Evolutionary conservation across 2,888 invertebrate species (phyloP).

Genomic region (Dusona sp.): DNA sequence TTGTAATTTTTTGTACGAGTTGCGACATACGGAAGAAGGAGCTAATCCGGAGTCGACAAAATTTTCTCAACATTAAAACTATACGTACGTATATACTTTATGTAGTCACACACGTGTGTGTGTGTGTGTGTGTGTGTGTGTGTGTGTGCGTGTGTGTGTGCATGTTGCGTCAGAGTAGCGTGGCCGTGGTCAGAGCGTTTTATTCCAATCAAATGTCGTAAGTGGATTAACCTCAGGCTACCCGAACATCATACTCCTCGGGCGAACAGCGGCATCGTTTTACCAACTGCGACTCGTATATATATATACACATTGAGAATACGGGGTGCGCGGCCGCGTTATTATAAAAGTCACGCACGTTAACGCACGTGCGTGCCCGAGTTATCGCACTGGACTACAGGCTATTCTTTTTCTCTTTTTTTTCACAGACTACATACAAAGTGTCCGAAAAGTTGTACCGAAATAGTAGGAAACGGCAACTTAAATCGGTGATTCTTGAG

Average conservation of each 20-base stretch:
- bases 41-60: conserved; percentile 25
- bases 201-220: conserved; percentile 69
- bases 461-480: neutral
- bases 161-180: neutral
- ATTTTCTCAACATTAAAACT: neutral
- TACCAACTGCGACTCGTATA: conserved; percentile 41
- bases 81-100: neutral
- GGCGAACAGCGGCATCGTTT: conserved; percentile 40
- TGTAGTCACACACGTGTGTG: too few species aligned
- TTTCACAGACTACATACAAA: neutral
- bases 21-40: neutral
- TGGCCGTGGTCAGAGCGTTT: conserved; percentile 52
- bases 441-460: neutral
- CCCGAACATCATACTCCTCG: conserved; percentile 60
- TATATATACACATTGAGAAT: conserved; percentile 12
- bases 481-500: neutral
- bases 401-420: conserved; percentile 11
- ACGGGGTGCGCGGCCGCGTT: conserved; percentile 53
- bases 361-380: conserved; percentile 65
- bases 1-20: conserved; percentile 22
- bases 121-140: neutral
- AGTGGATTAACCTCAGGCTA: conserved; percentile 70
- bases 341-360: conserved; percentile 67
- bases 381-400: conserved; percentile 51
- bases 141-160: neutral